Percentiles rank a stretch among this genome's conserved stretches.
Conservation (phyloP, 2,113 vertebrate genomes). For the Climacteris rufus region DNA sequence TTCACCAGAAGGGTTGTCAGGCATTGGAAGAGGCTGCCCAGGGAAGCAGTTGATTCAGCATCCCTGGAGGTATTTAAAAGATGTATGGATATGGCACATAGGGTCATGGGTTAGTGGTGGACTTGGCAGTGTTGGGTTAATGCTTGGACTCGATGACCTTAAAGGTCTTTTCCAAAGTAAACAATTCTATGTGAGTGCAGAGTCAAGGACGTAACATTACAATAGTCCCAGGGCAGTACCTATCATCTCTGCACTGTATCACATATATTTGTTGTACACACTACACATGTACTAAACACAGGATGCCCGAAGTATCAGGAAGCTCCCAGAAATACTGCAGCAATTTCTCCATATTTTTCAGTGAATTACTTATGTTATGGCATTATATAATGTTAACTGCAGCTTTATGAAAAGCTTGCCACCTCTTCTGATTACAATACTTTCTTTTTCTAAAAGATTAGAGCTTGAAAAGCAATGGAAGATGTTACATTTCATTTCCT, state of each 20-base stretch:
- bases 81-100: no score
- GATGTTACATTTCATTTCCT: neutral
- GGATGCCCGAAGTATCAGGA: neutral
- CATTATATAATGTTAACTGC: neutral
- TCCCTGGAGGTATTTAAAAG: neutral
- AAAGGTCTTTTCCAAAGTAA: neutral
- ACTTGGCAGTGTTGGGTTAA: neutral
- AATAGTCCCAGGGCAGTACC: neutral
- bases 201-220: rapidly evolving
- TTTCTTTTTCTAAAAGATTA: neutral
- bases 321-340: neutral
- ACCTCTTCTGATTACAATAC: neutral
- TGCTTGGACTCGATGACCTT: rapidly evolving
- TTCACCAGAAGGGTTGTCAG: neutral
- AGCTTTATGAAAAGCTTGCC: neutral
- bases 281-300: rapidly evolving
- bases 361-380: neutral
- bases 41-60: neutral
- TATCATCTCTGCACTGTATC: neutral
- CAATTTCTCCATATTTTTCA: neutral
- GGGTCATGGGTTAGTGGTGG: neutral
- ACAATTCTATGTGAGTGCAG: neutral
- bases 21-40: neutral
- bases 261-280: neutral
- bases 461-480: neutral